Conservation (phyloP, 2,797 vertebrate genomes). For the Sebastes taczanowskii region DNA sequence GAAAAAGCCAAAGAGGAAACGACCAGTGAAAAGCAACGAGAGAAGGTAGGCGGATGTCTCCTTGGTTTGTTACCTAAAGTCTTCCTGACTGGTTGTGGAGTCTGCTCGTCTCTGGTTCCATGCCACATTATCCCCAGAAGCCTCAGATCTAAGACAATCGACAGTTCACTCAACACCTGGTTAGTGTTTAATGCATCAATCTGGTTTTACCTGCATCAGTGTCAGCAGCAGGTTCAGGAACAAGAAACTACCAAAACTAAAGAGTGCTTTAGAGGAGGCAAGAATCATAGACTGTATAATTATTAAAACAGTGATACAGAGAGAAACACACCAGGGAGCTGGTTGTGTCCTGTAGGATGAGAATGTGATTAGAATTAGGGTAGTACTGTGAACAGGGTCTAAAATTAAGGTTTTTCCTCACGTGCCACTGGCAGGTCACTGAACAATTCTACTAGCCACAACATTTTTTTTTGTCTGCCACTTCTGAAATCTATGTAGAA, state of each 20-base stretch:
- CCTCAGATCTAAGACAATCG: conserved; percentile 82
- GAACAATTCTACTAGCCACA: no score
- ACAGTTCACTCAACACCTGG: conserved; percentile 72
- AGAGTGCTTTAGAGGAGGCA: background rate
- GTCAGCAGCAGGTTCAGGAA: background rate
- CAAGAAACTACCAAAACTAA: background rate
- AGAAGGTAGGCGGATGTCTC: conserved; percentile 39
- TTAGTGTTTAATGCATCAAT: conserved; percentile 17
- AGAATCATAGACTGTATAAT: background rate
- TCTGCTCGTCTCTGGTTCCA: conserved; percentile 84
- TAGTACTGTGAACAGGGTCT: background rate
- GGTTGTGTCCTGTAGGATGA: background rate
- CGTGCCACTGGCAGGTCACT: no score
- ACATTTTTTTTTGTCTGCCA: no score
- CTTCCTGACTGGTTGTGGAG: conserved; percentile 85
- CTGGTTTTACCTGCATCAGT: background rate
- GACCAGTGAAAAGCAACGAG: conserved; percentile 51
- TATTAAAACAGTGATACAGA: background rate
- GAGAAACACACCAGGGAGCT: background rate
- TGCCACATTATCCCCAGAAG: conserved; percentile 79
- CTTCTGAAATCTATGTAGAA: no score
- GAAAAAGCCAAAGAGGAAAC: conserved; percentile 62
- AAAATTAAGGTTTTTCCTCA: no score
- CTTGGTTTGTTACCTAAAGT: conserved; percentile 84
- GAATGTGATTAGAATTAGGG: background rate